Conservation (phyloP, 2,113 vertebrate genomes). For the Notothenia rossii region DNA sequence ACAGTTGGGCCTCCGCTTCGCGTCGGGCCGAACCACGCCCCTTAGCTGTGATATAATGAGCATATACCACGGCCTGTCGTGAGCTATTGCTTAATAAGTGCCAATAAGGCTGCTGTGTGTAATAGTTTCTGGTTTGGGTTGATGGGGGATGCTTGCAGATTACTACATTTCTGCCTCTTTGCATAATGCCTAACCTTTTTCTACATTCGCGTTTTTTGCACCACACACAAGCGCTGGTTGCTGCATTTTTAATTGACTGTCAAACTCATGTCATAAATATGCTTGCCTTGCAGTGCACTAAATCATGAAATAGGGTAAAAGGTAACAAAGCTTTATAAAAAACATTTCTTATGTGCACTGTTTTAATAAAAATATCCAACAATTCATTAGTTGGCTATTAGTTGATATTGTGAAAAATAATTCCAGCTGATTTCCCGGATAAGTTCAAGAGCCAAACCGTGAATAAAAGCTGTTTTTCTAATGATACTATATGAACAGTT, state of each 20-base stretch:
- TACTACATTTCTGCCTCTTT: background rate
- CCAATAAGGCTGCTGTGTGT: background rate
- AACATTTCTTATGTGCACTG: background rate
- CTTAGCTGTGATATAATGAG: too few species aligned
- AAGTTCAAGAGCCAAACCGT: background rate
- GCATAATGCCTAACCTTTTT: background rate
- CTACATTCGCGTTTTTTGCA: too few species aligned
- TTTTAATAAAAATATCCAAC: background rate
- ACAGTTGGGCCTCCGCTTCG: too few species aligned
- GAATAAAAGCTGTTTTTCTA: slow-evolving; percentile 7
- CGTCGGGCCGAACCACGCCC: too few species aligned
- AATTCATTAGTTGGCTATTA: background rate
- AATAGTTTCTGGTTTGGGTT: background rate
- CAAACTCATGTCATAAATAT: background rate
- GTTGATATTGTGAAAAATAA: background rate
- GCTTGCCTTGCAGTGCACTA: background rate
- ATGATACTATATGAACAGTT: too few species aligned
- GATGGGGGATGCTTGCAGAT: background rate
- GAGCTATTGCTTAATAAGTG: too few species aligned
- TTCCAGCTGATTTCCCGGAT: background rate
- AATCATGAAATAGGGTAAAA: background rate
- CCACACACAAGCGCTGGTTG: background rate
- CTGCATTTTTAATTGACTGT: background rate
- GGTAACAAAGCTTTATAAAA: background rate
- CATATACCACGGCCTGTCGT: too few species aligned